A percentile compares a stretch with the other conserved stretches of the same genome.
Evolutionary conservation across 2,888 invertebrate species (phyloP).

Genomic region (Hirtodrosophila duncani): DNA sequence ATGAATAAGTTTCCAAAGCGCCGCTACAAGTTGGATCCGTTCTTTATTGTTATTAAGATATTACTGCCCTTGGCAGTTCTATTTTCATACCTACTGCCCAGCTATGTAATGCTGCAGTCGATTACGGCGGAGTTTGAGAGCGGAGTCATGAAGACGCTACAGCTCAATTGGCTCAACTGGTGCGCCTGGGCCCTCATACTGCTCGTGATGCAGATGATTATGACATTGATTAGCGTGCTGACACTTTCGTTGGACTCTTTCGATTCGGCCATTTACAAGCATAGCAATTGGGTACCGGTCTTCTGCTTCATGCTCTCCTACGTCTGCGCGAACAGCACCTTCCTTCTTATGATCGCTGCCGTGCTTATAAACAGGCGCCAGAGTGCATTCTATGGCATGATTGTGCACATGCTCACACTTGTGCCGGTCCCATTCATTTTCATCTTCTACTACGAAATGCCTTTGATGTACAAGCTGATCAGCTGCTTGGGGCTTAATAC

Average conservation of each 20-base stretch:
- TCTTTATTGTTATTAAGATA: background rate
- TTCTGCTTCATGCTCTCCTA: slow-evolving; percentile 18
- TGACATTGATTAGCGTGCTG: background rate
- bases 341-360: slow-evolving; percentile 9
- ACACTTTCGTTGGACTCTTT: background rate
- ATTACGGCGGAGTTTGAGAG: slow-evolving; percentile 15
- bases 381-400: slow-evolving; percentile 1
- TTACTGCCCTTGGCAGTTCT: slow-evolving; percentile 8
- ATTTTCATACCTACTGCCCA: slow-evolving; percentile 12
- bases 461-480: slow-evolving; percentile 1
- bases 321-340: slow-evolving; percentile 10
- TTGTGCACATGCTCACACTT: slow-evolving; percentile 7
- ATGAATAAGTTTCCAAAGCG: slow-evolving; percentile 12
- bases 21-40: background rate
- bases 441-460: background rate
- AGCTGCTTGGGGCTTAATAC: slow-evolving; percentile 17
- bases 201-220: slow-evolving; percentile 3
- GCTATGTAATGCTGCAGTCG: slow-evolving; percentile 4
- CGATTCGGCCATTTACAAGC: background rate
- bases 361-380: background rate
- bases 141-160: background rate
- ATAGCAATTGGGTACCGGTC: slow-evolving; percentile 2
- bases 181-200: slow-evolving; percentile 14
- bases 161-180: slow-evolving; percentile 13
- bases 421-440: slow-evolving; percentile 9